Evolutionary conservation across 2,797 vertebrate species (phyloP).

Genomic region (Sebastes cheni): DNA sequence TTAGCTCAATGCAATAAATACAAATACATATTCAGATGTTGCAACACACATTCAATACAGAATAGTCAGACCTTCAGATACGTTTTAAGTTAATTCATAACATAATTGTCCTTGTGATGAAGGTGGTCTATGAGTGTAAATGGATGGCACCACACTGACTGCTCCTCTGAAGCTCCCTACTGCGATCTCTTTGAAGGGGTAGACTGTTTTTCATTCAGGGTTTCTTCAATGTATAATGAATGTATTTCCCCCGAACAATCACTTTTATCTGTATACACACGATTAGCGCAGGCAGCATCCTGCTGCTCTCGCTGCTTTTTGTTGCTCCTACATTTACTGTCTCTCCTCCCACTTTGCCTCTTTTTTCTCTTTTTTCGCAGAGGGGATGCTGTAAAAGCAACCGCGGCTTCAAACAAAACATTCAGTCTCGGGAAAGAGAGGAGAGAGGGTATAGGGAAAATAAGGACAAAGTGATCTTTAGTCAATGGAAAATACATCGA

Average conservation of each 20-base stretch:
- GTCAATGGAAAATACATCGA: conserved; percentile 25
- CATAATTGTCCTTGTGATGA: background rate
- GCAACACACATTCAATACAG: background rate
- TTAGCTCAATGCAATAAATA: background rate
- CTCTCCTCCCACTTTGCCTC: conserved; percentile 26
- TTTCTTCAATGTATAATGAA: conserved; percentile 52
- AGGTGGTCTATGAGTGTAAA: conserved; percentile 25
- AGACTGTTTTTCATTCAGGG: conserved; percentile 37
- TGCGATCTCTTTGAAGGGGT: conserved; percentile 24
- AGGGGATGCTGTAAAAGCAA: conserved; percentile 44
- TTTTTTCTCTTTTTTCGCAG: conserved; percentile 24
- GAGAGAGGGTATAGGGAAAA: background rate
- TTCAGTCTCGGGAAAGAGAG: conserved; percentile 18
- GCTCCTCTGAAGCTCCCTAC: conserved; percentile 25
- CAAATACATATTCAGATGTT: background rate
- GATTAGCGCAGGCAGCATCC: conserved; percentile 15
- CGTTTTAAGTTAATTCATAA: background rate
- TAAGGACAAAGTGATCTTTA: conserved; percentile 27
- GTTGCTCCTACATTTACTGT: conserved; percentile 31
- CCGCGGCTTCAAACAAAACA: conserved; percentile 33
- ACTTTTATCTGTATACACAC: conserved; percentile 52
- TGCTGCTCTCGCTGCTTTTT: conserved; percentile 24
- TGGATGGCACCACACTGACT: background rate
- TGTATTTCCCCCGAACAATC: conserved; percentile 41
- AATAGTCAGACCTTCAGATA: background rate